Percentiles rank a stretch among this genome's conserved stretches.
Evolutionary conservation across 2,888 invertebrate species (phyloP).

Genomic region (Gnatocerus cornutus): DNA sequence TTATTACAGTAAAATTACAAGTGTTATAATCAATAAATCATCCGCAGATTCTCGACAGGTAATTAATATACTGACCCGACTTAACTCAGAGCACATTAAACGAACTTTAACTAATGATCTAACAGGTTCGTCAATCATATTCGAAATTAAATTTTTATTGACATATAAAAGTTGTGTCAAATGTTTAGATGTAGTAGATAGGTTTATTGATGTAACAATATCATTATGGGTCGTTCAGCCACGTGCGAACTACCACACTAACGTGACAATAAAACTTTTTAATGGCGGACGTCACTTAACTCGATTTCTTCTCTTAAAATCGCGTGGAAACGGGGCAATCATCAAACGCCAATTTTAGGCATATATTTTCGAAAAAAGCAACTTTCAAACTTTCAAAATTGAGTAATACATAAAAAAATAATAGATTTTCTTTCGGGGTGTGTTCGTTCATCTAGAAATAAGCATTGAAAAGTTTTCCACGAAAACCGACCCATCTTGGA

Average conservation of each 20-base stretch:
- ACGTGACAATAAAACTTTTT: slow-evolving; percentile 71
- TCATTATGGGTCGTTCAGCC: slow-evolving; percentile 69
- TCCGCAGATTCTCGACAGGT: slow-evolving; percentile 52
- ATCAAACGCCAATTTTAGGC: no score
- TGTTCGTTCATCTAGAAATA: no score
- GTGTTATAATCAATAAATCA: slow-evolving; percentile 59
- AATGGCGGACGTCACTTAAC: slow-evolving; percentile 67
- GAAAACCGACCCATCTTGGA: no score
- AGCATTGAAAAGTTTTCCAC: no score
- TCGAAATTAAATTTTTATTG: slow-evolving; percentile 71
- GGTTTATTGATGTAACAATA: slow-evolving; percentile 72
- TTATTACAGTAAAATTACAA: slow-evolving; percentile 52
- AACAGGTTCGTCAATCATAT: slow-evolving; percentile 70
- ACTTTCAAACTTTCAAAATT: no score
- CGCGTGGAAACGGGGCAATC: slow-evolving; percentile 12
- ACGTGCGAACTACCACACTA: slow-evolving; percentile 70
- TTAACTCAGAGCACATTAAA: slow-evolving; percentile 54
- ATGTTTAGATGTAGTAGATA: slow-evolving; percentile 69
- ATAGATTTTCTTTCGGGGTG: no score
- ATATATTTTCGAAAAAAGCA: no score
- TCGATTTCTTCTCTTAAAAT: slow-evolving; percentile 46
- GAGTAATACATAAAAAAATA: no score
- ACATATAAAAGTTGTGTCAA: slow-evolving; percentile 70
- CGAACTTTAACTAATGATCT: slow-evolving; percentile 63
- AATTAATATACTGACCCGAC: slow-evolving; percentile 58